A percentile compares a stretch with the other conserved stretches of the same genome.
phyloP scores from a whole-genome alignment of 1,140 invertebrate species.

The Pentalonia nigronervosa region DNA sequence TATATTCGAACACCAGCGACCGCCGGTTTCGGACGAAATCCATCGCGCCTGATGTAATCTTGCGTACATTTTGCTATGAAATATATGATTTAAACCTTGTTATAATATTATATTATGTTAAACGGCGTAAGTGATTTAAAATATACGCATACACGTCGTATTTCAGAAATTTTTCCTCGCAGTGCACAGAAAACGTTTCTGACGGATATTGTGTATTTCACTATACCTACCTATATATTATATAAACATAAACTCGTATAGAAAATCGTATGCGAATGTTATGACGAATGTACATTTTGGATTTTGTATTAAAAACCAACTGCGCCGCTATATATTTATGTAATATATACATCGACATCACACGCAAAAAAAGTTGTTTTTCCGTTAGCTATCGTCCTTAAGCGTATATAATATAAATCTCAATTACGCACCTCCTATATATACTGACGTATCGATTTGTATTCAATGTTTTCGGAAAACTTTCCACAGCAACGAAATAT shows the following conservation, averaged over 20 bases:
- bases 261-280: neutral
- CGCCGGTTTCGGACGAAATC: neutral
- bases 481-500: neutral
- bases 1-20: neutral
- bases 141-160: neutral
- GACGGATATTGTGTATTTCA: neutral
- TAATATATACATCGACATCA: neutral
- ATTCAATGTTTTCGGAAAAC: neutral
- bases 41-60: neutral
- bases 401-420: neutral
- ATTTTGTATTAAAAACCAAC: neutral
- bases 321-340: neutral
- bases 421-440: neutral
- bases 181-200: neutral
- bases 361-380: neutral
- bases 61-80: neutral
- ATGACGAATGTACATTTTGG: neutral
- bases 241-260: neutral
- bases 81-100: conserved; percentile 9
- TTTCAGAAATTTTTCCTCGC: neutral
- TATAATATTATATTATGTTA: neutral
- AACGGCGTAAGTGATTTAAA: conserved; percentile 8
- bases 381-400: neutral
- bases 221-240: neutral
- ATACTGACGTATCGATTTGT: neutral